A percentile compares a stretch with the other conserved stretches of the same genome.
These are phyloP conservation scores for Tetramorium simillimum DNA, from an alignment of 1,140 invertebrate species.

Conservation along the genomic window DNA sequence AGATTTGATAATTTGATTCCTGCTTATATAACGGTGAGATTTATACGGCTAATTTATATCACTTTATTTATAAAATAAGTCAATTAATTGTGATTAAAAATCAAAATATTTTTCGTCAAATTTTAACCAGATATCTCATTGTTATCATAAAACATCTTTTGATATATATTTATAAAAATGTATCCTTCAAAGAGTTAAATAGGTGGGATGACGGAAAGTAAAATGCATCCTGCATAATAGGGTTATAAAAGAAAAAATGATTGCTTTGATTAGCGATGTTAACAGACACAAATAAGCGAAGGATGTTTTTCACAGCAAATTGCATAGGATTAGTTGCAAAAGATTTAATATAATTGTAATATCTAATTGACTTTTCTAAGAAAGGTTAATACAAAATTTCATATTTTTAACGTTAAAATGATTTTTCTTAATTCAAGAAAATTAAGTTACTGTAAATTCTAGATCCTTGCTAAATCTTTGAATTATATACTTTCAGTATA, in stretches of 20 bases:
- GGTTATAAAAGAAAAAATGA: neutral
- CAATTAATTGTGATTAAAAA: neutral
- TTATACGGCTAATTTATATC: neutral
- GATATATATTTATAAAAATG: neutral
- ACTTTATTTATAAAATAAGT: neutral
- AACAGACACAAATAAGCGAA: slow-evolving; percentile 34
- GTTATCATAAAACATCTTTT: neutral
- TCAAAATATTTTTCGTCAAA: neutral
- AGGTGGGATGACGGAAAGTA: neutral
- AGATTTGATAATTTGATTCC: neutral
- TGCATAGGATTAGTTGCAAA: neutral
- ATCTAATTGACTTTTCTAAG: neutral
- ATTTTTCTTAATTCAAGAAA: neutral
- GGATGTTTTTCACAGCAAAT: neutral
- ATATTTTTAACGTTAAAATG: neutral
- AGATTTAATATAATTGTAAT: neutral
- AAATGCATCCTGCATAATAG: neutral
- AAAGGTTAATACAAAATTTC: neutral
- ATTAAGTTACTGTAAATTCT: neutral
- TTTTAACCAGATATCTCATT: neutral
- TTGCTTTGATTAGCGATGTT: slow-evolving; percentile 4
- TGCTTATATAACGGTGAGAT: neutral
- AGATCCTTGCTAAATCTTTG: neutral
- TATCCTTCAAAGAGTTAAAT: slow-evolving; percentile 25
- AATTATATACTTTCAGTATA: neutral